Base-by-base conservation (phyloP, 2,797 vertebrate species). In the Microctenopoma steveboyesi region DNA sequence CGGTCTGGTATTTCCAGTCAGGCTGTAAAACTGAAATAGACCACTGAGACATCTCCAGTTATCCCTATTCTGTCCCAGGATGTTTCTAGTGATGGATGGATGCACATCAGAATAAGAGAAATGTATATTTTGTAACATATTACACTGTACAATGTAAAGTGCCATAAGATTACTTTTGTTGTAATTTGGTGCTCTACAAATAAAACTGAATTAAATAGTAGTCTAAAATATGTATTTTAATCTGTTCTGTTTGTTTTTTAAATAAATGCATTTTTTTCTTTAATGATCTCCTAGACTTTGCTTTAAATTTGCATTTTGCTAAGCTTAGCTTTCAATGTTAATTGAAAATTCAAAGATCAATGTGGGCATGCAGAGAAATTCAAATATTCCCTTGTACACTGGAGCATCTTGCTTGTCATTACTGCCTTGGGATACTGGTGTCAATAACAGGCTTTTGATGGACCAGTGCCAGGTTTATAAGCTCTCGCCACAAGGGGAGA, bases 21-120 rank as follows among this genome's bases (percentile, higher is more conserved):
- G 60, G 79, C 4, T 66, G 75, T 1, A 42, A 81, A 13, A 15
- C 0, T 1, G 84, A 79, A 0, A 7, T 3, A 35, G 48, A 81
- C 30, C 1, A 69, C 45, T 62, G 30, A 52, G 39, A 54, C 16
- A 58, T 85, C 2, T n/a, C 28, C 50, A 55, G 5, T 9, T 1
- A 13, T 8, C 7, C 4, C n/a, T 13, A 18, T 16, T 28, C 53
- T 39, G 30, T 58, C 10, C 2, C 9, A 53, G 40, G 12, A 46
- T 4, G 14, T 50, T 66, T 42, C 46, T 18, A 30, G 16, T 54
- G 14, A 64, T 12, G 14, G 0, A n/a, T 2, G 7, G 16, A 2
- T 15, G 13, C 15, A 0, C n/a, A 27, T 45, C 0, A 5, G 15
- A 3, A 28, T 67, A 50, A 72, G 39, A 48, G 52, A 22, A 22